These are phyloP conservation scores for Drosophila setosimentum DNA, from an alignment of 2,888 invertebrate genomes.

Conservation along the genomic window DNA sequence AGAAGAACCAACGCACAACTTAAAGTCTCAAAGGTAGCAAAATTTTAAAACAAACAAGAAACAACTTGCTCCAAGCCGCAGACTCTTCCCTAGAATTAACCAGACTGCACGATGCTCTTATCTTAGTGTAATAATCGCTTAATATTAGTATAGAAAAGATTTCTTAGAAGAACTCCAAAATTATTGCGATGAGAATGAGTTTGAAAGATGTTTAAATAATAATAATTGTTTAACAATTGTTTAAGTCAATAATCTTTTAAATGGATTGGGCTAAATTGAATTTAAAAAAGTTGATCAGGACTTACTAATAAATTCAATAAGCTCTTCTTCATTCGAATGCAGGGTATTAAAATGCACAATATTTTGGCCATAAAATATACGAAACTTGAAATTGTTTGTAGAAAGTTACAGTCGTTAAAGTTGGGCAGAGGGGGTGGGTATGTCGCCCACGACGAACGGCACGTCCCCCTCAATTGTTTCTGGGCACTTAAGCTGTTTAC, in stretches of 20 bases:
- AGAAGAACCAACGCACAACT: neutral
- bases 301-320: neutral
- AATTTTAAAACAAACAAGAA: slow-evolving; percentile 22
- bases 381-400: slow-evolving; percentile 31
- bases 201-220: neutral
- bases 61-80: neutral
- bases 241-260: too few relatives aligned
- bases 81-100: neutral
- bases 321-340: too few relatives aligned
- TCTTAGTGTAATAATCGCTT: neutral
- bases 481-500: slow-evolving; percentile 43
- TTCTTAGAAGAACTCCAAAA: neutral
- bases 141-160: neutral
- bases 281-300: neutral
- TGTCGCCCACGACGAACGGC: neutral
- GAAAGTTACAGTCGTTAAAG: slow-evolving; percentile 20
- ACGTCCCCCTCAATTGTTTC: slow-evolving; percentile 16
- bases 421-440: neutral
- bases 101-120: neutral
- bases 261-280: too few relatives aligned
- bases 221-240: too few relatives aligned
- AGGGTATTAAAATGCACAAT: slow-evolving; percentile 2
- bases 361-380: slow-evolving; percentile 3
- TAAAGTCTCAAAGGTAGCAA: slow-evolving; percentile 21
- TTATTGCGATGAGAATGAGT: neutral